Conservation (phyloP, 2,113 vertebrate species). For the Sclerurus mexicanus region DNA sequence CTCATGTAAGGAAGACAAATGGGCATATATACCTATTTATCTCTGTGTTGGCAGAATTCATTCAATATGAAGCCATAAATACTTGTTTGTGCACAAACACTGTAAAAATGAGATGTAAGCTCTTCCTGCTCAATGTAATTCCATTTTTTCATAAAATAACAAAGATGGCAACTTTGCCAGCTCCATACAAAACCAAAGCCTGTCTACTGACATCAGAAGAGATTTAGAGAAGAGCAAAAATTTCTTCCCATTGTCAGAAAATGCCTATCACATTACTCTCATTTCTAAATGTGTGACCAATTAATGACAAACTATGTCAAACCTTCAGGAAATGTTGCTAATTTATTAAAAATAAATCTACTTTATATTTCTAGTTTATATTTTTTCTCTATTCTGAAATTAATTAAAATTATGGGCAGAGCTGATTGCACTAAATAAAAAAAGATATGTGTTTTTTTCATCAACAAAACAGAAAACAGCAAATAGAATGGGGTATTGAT, state of each 20-base stretch:
- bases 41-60: background rate
- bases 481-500: background rate
- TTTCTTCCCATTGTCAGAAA: background rate
- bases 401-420: background rate
- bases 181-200: background rate
- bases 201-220: background rate
- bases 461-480: background rate
- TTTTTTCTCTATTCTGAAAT: background rate
- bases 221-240: background rate
- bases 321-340: background rate
- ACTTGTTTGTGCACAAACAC: background rate
- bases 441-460: fast-evolving
- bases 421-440: background rate
- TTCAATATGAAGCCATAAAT: background rate
- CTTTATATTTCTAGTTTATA: background rate
- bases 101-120: background rate
- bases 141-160: fast-evolving
- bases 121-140: background rate
- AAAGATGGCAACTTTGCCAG: background rate
- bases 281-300: background rate
- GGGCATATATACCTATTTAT: background rate
- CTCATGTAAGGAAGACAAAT: background rate
- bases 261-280: background rate
- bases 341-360: background rate
- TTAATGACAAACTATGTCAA: background rate